Conservation (phyloP, 2,888 invertebrate species). For the Aphidius colemani region DNA sequence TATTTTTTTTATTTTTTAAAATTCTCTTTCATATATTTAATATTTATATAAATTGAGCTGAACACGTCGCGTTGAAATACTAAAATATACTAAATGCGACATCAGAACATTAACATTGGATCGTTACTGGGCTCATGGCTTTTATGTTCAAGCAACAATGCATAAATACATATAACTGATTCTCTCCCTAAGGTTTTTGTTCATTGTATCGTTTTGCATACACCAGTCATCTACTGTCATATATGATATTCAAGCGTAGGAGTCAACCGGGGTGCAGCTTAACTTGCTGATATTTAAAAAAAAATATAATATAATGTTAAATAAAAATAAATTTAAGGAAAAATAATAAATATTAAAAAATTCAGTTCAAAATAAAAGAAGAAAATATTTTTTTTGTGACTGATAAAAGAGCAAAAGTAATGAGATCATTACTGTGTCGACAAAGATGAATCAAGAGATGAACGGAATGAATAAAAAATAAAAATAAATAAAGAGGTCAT, state of each 20-base stretch:
- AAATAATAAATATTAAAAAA: no score
- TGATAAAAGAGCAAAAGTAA: no score
- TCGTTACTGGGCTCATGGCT: constrained; percentile 45
- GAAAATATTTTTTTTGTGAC: no score
- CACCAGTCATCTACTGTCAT: constrained; percentile 50
- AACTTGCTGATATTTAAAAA: not conserved
- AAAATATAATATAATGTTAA: no score
- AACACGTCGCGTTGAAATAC: constrained; percentile 51
- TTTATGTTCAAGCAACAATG: constrained; percentile 54
- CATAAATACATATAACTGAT: constrained; percentile 52
- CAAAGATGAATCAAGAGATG: no score
- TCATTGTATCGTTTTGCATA: constrained; percentile 46
- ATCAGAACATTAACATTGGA: constrained; percentile 41
- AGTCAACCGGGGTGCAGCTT: constrained; percentile 30
- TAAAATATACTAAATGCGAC: constrained; percentile 43
- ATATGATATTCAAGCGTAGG: constrained; percentile 46
- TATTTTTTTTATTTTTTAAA: no score
- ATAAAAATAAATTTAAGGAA: no score
- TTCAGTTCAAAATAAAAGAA: no score
- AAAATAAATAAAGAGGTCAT: no score
- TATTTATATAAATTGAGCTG: constrained; percentile 23
- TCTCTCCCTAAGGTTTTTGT: constrained; percentile 45
- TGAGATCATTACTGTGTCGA: no score
- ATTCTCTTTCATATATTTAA: no score
- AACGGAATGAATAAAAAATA: no score